Conservation (phyloP, 2,888 invertebrate species). For the Lampropteryx suffumata region DNA sequence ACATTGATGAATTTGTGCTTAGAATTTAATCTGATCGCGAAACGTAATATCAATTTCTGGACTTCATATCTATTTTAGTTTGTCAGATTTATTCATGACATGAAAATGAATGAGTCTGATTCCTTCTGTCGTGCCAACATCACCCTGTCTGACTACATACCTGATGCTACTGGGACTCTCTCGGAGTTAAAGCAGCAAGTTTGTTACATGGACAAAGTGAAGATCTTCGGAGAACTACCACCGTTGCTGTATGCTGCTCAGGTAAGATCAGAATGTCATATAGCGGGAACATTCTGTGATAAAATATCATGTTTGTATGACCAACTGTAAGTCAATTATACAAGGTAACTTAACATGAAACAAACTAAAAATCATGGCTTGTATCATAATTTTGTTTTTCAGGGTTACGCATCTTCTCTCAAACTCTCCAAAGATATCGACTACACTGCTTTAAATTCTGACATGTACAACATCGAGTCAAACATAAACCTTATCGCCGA, state of each 20-base stretch:
- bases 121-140: slow-evolving; percentile 55
- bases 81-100: slow-evolving; percentile 67
- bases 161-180: slow-evolving; percentile 57
- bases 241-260: slow-evolving; percentile 65
- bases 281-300: no score
- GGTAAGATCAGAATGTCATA: slow-evolving; percentile 41
- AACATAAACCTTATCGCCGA: slow-evolving; percentile 44
- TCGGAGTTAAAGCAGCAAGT: slow-evolving; percentile 50
- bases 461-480: slow-evolving; percentile 48
- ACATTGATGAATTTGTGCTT: no score
- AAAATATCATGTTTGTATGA: no score
- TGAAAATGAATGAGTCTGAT: slow-evolving; percentile 59
- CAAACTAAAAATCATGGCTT: no score
- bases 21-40: no score
- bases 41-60: no score
- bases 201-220: slow-evolving; percentile 46
- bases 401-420: slow-evolving; percentile 62
- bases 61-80: slow-evolving; percentile 46
- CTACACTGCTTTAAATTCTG: slow-evolving; percentile 49
- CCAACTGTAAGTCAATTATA: no score
- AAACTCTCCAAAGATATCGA: slow-evolving; percentile 54
- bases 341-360: no score
- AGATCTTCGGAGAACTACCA: slow-evolving; percentile 59
- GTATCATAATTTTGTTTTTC: slow-evolving; percentile 14
- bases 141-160: slow-evolving; percentile 65